phyloP scores from a whole-genome alignment of 64 coral and sea anemone genomes.

The Montipora cactus region DNA sequence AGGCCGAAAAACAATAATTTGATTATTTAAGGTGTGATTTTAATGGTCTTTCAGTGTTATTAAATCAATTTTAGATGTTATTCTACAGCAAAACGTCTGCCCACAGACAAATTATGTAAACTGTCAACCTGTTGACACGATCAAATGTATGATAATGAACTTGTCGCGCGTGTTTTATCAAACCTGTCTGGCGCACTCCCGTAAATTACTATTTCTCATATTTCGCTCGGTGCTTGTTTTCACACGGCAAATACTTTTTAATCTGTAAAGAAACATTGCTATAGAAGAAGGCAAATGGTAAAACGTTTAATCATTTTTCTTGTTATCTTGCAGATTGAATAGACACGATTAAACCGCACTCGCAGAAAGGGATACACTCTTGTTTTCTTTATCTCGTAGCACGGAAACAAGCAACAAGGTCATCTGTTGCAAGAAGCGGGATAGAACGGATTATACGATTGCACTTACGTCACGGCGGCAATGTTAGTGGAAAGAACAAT shows the following conservation, averaged over 20 bases:
- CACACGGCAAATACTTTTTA: too few relatives aligned
- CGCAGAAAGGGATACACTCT: background rate
- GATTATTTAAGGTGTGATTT: background rate
- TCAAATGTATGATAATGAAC: background rate
- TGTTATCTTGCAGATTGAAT: background rate
- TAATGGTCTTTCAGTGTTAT: background rate
- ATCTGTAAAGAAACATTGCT: too few relatives aligned
- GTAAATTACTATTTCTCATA: background rate
- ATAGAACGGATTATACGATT: too few relatives aligned
- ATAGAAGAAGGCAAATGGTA: background rate
- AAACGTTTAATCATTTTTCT: background rate
- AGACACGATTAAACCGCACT: background rate
- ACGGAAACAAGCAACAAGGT: background rate
- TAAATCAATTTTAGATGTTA: background rate
- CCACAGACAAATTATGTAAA: background rate
- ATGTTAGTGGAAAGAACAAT: too few relatives aligned
- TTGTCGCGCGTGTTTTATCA: background rate
- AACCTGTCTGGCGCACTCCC: background rate
- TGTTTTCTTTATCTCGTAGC: background rate
- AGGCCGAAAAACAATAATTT: too few relatives aligned
- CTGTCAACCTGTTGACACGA: background rate
- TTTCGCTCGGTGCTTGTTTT: too few relatives aligned
- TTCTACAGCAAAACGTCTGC: background rate
- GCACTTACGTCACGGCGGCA: too few relatives aligned
- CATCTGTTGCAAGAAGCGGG: background rate